A percentile compares a stretch with the other conserved stretches of the same genome.
Conservation (phyloP, 2,113 vertebrate genomes). For the Genyomyrus donnyi region DNA sequence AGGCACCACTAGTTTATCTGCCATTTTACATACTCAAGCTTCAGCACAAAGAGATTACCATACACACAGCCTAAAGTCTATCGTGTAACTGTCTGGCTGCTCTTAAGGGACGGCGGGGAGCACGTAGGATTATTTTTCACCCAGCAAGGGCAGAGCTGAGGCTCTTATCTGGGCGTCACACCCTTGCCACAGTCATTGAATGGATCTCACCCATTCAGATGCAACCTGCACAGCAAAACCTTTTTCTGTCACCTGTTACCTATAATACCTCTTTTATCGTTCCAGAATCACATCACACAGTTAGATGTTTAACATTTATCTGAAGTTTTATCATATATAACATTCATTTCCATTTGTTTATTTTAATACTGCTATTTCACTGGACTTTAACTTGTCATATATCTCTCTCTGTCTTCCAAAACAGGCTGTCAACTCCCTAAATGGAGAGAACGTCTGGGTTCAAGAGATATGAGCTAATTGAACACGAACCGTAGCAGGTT, state of each 20-base stretch:
- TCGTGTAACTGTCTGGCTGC: neutral
- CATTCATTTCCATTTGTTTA: neutral
- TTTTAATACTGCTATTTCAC: neutral
- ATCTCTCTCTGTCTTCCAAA: neutral
- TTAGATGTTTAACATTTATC: neutral
- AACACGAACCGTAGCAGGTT: neutral
- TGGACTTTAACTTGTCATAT: neutral
- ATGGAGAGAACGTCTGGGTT: neutral
- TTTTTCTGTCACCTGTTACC: neutral
- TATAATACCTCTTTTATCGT: neutral
- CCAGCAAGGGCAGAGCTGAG: slow-evolving; percentile 18
- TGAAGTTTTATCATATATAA: neutral
- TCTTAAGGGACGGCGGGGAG: neutral
- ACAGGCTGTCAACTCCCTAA: neutral
- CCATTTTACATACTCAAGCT: neutral
- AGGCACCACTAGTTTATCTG: neutral
- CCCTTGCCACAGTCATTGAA: slow-evolving; percentile 30
- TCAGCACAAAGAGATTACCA: neutral
- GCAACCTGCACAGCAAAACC: neutral
- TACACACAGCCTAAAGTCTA: neutral
- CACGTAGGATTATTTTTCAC: neutral
- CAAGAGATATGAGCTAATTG: neutral
- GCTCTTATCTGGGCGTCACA: slow-evolving; percentile 52
- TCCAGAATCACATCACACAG: neutral
- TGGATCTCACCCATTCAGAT: neutral